Evolutionary conservation across 2,113 vertebrate species (phyloP).

Genomic region (Sterrhoptilus dennistouni): DNA sequence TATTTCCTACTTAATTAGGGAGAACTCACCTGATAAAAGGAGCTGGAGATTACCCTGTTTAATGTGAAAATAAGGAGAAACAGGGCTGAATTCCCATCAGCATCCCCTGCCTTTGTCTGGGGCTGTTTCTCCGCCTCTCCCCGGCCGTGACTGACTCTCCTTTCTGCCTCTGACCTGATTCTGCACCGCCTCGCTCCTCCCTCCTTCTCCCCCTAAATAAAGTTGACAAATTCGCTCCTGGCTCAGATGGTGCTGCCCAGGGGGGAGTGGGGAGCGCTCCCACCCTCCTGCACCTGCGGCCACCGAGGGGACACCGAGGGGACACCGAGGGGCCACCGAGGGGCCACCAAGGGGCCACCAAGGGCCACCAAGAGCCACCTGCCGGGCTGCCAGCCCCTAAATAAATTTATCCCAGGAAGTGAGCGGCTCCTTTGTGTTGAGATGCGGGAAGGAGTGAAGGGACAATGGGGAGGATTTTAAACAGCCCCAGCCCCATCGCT

Average conservation of each 20-base stretch:
- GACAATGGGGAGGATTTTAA: not conserved
- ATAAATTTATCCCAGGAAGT: too few species aligned
- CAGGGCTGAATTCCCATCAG: not conserved
- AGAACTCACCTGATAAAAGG: not conserved
- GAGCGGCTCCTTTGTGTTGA: not conserved
- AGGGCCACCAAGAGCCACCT: not conserved
- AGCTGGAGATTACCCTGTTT: not conserved
- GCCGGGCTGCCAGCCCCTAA: not conserved
- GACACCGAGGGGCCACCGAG: not conserved
- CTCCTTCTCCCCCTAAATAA: slow-evolving; percentile 59
- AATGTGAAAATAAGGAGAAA: not conserved
- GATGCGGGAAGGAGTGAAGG: not conserved
- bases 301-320: not conserved
- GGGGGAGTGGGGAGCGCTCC: not conserved
- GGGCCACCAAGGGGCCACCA: not conserved
- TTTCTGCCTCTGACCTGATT: slow-evolving; percentile 47
- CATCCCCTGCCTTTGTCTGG: not conserved
- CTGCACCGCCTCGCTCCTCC: slow-evolving; percentile 57
- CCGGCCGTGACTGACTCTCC: not conserved
- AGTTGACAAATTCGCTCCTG: slow-evolving; percentile 61
- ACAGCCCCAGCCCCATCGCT: too few species aligned
- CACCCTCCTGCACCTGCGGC: slow-evolving; percentile 15
- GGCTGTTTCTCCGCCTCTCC: not conserved
- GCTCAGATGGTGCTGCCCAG: slow-evolving; percentile 33
- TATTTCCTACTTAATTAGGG: not conserved